These are phyloP conservation scores for Masticophis lateralis DNA, from an alignment of 2,797 vertebrate genomes.

Conservation along the genomic window DNA sequence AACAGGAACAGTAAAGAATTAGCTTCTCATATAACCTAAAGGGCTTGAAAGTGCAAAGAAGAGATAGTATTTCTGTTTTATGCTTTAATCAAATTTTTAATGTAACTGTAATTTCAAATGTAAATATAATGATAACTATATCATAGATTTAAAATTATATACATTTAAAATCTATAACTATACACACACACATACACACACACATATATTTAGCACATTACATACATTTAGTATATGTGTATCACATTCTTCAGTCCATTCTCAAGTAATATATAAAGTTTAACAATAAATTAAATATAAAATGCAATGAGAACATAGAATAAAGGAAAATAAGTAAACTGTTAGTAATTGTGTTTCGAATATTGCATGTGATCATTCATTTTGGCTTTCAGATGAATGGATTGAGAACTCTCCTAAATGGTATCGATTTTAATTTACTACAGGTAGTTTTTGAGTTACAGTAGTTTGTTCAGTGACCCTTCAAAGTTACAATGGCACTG, in stretches of 20 bases:
- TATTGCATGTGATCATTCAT: background rate
- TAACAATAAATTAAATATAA: background rate
- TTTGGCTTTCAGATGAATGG: background rate
- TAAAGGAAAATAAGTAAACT: background rate
- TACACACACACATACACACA: background rate
- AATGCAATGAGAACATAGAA: background rate
- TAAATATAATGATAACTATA: no score
- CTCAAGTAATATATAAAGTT: background rate
- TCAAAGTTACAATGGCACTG: no score
- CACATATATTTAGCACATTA: background rate
- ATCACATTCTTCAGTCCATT: background rate
- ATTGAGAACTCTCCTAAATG: background rate
- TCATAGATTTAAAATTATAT: no score
- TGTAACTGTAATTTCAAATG: background rate
- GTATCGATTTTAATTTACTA: background rate
- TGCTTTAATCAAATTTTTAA: background rate
- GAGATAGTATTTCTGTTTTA: background rate
- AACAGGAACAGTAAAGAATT: background rate
- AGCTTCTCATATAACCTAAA: background rate
- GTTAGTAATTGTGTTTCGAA: background rate
- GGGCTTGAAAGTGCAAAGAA: background rate
- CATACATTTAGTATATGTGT: background rate
- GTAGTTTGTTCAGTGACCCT: no score
- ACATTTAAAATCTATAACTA: background rate
- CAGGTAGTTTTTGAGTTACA: no score